phyloP scores from a whole-genome alignment of 2,113 vertebrate genomes.

The Ceyx cyanopectus region DNA sequence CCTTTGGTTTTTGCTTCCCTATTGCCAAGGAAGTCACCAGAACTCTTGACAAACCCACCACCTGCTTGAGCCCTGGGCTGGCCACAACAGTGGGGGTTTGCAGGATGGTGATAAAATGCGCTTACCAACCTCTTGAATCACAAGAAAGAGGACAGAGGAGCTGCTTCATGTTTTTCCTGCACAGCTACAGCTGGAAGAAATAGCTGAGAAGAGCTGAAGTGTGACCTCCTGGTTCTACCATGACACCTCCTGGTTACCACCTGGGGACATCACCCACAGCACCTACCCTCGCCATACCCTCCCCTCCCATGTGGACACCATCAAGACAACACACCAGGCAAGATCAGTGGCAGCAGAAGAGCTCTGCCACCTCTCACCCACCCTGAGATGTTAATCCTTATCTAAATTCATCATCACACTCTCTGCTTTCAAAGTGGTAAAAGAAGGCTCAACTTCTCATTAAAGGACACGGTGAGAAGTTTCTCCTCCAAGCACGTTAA shows the following conservation, averaged over 20 bases:
- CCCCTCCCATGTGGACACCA: fast-evolving
- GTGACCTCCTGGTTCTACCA: neutral
- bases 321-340: neutral
- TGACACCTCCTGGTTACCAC: neutral
- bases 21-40: neutral
- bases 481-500: conserved; percentile 60
- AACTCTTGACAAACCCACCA: fast-evolving
- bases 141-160: neutral
- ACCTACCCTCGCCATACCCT: fast-evolving
- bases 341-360: neutral
- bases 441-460: conserved; percentile 66
- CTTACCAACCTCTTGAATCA: neutral
- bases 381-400: conserved; percentile 74
- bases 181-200: neutral
- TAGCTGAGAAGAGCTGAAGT: neutral
- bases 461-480: conserved; percentile 57
- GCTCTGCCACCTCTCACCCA: neutral
- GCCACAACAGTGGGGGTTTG: fast-evolving
- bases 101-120: neutral
- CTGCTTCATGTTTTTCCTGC: neutral
- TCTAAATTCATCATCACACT: conserved; percentile 88
- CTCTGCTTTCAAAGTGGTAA: conserved; percentile 50
- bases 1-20: neutral
- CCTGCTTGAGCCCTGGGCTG: neutral
- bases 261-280: fast-evolving